These are phyloP conservation scores for Dryococelus australis DNA, from an alignment of 2,888 invertebrate species.

Conservation along the genomic window DNA sequence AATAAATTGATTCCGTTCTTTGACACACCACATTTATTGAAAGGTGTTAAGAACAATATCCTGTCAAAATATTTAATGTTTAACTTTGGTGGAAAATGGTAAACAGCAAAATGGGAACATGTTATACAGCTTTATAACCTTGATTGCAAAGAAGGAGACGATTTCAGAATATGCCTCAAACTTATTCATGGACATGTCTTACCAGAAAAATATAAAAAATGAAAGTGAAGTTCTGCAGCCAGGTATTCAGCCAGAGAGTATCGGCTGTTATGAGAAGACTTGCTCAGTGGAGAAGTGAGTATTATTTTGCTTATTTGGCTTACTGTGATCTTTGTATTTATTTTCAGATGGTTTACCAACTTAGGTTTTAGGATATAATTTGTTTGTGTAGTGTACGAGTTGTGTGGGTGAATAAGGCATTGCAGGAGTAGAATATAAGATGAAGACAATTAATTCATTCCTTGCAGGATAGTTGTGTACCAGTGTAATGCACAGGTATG, in stretches of 20 bases:
- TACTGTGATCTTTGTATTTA: too few relatives aligned
- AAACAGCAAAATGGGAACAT: constrained; percentile 21
- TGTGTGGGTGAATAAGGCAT: too few relatives aligned
- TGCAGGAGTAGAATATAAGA: too few relatives aligned
- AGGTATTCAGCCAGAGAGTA: constrained; percentile 17
- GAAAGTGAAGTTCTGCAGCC: constrained; percentile 11
- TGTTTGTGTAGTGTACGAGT: too few relatives aligned
- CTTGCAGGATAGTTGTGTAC: too few relatives aligned
- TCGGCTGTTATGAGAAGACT: neutral
- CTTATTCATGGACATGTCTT: neutral
- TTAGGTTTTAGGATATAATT: too few relatives aligned
- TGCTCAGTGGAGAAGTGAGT: neutral
- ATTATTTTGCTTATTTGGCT: too few relatives aligned
- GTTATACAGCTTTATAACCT: neutral
- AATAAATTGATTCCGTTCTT: neutral
- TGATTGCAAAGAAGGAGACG: neutral
- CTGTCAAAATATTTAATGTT: neutral
- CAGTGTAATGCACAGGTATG: too few relatives aligned
- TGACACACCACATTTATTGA: neutral
- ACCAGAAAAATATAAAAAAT: neutral
- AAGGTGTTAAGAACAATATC: neutral
- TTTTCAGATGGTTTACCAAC: too few relatives aligned
- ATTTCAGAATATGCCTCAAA: neutral
- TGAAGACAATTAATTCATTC: too few relatives aligned
- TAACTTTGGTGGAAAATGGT: neutral